phyloP scores from a whole-genome alignment of 2,113 vertebrate genomes.

The Rattus rattus region DNA sequence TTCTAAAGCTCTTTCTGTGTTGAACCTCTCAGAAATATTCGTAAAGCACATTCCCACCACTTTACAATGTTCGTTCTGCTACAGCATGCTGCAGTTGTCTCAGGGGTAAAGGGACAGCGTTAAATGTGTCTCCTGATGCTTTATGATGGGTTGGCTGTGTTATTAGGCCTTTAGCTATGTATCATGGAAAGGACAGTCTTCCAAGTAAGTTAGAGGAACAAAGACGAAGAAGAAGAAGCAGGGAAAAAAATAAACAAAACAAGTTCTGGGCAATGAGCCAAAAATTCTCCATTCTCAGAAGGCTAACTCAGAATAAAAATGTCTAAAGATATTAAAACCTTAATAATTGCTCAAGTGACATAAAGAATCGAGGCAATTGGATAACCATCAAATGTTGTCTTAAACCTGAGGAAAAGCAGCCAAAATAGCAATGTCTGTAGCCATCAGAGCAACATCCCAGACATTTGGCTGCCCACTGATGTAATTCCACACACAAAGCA shows the following conservation, averaged over 20 bases:
- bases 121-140: background rate
- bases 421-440: constrained; percentile 11
- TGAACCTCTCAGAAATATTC: constrained; percentile 53
- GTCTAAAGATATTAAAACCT: background rate
- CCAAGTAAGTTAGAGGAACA: background rate
- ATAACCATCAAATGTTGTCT: background rate
- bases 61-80: constrained; percentile 5
- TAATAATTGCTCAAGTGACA: background rate
- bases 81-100: background rate
- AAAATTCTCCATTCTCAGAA: background rate
- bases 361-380: background rate
- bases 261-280: background rate
- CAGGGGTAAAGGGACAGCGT: background rate
- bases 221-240: background rate
- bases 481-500: constrained; percentile 54
- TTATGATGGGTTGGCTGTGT: background rate
- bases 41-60: constrained; percentile 13
- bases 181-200: background rate
- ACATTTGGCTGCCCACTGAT: constrained; percentile 42
- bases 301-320: background rate
- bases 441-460: background rate
- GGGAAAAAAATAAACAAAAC: background rate
- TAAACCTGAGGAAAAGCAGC: constrained; percentile 34
- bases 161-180: background rate
- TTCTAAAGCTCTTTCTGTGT: constrained; percentile 64